A percentile compares a stretch with the other conserved stretches of the same genome.
phyloP scores from a whole-genome alignment of 2,113 vertebrate genomes.

The Coryphaenoides rupestris region DNA sequence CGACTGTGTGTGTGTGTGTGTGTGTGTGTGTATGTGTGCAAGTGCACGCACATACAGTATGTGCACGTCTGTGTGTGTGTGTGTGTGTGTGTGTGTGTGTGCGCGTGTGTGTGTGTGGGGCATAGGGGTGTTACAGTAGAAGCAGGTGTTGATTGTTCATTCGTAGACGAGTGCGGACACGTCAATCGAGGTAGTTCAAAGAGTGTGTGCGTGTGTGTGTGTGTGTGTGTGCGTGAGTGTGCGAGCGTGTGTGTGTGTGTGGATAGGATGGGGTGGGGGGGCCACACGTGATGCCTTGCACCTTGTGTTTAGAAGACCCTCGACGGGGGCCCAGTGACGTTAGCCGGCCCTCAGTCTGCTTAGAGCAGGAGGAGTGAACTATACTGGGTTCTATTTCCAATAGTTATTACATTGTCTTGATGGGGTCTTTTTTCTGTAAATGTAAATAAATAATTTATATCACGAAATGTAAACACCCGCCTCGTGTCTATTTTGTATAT shows the following conservation, averaged over 20 bases:
- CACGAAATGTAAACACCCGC: constrained; percentile 72
- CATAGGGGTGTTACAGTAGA: constrained; percentile 64
- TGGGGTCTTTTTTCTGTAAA: constrained; percentile 98
- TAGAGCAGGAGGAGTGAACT: constrained; percentile 73
- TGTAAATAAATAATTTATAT: constrained; percentile 99
- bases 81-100: constrained; percentile 25
- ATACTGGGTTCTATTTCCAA: constrained; percentile 97
- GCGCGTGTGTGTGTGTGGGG: constrained; percentile 38
- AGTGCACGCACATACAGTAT: background rate
- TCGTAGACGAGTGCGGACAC: constrained; percentile 52
- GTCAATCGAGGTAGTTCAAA: background rate
- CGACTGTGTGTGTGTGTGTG: background rate
- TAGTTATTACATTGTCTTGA: constrained; percentile 99
- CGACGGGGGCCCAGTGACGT: constrained; percentile 86
- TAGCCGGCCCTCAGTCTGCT: constrained; percentile 90
- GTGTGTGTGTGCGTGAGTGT: constrained; percentile 13
- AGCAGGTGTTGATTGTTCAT: constrained; percentile 49
- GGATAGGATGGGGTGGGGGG: constrained; percentile 44
- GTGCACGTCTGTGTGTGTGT: constrained; percentile 4
- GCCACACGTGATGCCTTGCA: constrained; percentile 99
- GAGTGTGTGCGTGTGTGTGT: background rate
- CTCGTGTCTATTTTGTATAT: constrained; percentile 12
- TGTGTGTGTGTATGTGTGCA: background rate
- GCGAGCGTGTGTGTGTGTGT: constrained; percentile 20
- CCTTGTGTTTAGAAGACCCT: constrained; percentile 98